Evolutionary conservation across 2,113 vertebrate genomes (phyloP).

Genomic region (Polypterus bichir): DNA sequence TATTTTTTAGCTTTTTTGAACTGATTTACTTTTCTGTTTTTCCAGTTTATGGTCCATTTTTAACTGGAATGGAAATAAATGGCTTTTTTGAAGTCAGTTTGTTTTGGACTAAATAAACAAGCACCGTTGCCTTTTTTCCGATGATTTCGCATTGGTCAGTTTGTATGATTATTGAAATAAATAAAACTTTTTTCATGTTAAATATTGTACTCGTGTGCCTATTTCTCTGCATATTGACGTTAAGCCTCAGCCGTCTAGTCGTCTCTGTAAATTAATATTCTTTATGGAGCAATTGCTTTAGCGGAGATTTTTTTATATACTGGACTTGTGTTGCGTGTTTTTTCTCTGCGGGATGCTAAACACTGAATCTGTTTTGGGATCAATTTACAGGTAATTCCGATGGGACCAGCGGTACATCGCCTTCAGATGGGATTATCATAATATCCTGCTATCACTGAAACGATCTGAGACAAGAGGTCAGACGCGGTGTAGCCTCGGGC

Average conservation of each 20-base stretch:
- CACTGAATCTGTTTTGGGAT: conserved; percentile 16
- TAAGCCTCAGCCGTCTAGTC: too few species aligned
- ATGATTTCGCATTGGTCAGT: too few species aligned
- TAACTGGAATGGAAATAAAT: too few species aligned
- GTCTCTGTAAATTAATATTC: not conserved
- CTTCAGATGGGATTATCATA: conserved; percentile 24
- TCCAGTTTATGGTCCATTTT: too few species aligned
- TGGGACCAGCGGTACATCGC: conserved; percentile 32
- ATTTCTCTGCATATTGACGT: not conserved
- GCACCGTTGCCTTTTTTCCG: too few species aligned
- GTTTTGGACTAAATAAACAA: too few species aligned
- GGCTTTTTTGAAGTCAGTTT: too few species aligned
- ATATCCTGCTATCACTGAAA: conserved; percentile 22
- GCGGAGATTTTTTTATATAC: conserved; percentile 2
- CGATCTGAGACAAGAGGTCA: conserved; percentile 24
- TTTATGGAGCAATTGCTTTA: not conserved
- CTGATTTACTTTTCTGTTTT: too few species aligned
- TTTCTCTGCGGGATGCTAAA: conserved; percentile 11
- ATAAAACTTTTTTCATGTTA: not conserved
- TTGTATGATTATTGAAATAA: too few species aligned
- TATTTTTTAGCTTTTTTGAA: too few species aligned
- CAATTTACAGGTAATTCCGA: conserved; percentile 40
- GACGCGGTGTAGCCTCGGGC: conserved; percentile 11
- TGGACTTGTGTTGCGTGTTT: conserved; percentile 7
- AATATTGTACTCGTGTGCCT: not conserved